Conservation (phyloP, 2,113 vertebrate genomes). For the Microtus montanus region DNA sequence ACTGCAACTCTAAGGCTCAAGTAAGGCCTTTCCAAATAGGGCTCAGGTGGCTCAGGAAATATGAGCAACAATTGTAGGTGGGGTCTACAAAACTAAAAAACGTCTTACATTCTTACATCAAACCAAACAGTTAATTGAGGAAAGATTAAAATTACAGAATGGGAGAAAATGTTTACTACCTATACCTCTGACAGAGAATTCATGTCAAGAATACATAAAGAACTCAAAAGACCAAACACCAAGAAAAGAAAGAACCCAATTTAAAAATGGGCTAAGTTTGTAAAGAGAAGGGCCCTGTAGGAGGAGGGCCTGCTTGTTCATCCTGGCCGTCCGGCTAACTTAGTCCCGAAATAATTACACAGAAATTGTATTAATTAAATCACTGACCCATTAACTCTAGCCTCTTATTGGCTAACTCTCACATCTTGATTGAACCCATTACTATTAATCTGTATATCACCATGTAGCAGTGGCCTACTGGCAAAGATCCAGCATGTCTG, state of each 20-base stretch:
- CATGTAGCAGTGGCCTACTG: too few species aligned
- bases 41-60: not conserved
- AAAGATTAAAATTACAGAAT: not conserved
- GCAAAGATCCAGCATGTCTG: too few species aligned
- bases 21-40: not conserved
- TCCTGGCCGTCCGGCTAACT: fast-evolving
- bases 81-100: not conserved
- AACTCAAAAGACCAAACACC: not conserved
- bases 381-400: too few species aligned
- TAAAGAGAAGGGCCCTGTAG: too few species aligned
- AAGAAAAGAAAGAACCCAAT: not conserved
- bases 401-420: too few species aligned
- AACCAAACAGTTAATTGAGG: not conserved
- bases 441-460: too few species aligned
- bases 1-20: not conserved
- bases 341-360: too few species aligned
- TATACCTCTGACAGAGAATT: not conserved
- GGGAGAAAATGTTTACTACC: not conserved
- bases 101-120: not conserved
- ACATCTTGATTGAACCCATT: too few species aligned
- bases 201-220: not conserved
- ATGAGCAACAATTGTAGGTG: too few species aligned
- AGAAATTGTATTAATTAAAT: too few species aligned
- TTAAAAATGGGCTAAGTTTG: not conserved
- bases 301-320: too few species aligned